Conservation (phyloP, 2,888 invertebrate genomes). For the Parnassius smintheus region DNA sequence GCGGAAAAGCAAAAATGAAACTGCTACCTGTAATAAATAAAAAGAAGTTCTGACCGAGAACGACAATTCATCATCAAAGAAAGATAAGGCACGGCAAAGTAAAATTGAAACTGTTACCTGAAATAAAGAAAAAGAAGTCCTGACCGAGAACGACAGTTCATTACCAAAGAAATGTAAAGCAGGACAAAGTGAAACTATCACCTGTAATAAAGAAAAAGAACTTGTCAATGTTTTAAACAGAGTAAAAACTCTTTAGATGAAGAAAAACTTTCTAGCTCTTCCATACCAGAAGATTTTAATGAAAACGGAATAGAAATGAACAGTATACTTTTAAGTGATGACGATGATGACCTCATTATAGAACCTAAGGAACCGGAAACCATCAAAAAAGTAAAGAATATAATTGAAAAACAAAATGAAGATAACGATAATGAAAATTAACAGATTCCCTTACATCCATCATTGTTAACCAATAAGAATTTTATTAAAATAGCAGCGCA, state of each 20-base stretch:
- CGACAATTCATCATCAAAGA: background rate
- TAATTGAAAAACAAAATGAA: constrained; percentile 4
- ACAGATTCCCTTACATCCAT: constrained; percentile 49
- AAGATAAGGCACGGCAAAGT: no score
- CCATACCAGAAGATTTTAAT: background rate
- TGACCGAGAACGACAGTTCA: no score
- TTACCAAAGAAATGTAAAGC: no score
- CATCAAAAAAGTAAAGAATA: background rate
- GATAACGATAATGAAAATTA: constrained; percentile 32
- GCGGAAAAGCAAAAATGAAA: background rate
- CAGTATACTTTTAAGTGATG: constrained; percentile 26
- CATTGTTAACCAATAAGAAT: constrained; percentile 59
- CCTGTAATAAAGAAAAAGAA: background rate
- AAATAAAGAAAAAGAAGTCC: no score
- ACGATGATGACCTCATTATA: constrained; percentile 21
- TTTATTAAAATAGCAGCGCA: constrained; percentile 71
- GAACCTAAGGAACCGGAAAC: constrained; percentile 1
- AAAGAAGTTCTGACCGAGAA: constrained; percentile 10
- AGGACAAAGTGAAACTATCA: background rate
- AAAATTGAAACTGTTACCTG: no score
- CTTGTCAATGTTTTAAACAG: background rate
- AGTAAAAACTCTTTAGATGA: no score
- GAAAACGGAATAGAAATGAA: background rate
- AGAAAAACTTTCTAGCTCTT: no score
- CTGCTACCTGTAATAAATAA: background rate